A percentile compares a stretch with the other conserved stretches of the same genome.
Conservation (phyloP, 2,797 vertebrate genomes). For the Tangara arthus region DNA sequence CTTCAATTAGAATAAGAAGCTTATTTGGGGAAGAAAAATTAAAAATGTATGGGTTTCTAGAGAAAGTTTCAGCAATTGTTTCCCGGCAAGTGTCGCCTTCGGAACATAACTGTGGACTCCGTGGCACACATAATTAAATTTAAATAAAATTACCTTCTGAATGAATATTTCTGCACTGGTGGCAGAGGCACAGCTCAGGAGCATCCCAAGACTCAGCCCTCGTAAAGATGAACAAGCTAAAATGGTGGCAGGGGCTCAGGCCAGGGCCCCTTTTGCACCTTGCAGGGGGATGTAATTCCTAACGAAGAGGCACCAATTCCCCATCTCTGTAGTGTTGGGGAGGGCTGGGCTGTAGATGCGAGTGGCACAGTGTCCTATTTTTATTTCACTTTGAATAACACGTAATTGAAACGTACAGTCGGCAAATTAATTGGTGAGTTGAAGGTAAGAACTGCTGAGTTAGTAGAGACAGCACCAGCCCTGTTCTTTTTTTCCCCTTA, state of each 20-base stretch:
- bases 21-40: slow-evolving; percentile 66
- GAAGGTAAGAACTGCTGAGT: slow-evolving; percentile 56
- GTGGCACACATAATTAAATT: neutral
- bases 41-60: slow-evolving; percentile 57
- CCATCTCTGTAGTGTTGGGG: neutral
- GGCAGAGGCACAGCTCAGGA: neutral
- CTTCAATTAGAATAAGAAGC: slow-evolving; percentile 73
- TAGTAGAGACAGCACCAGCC: slow-evolving; percentile 19
- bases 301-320: neutral
- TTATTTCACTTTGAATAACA: neutral
- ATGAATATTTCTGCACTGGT: neutral
- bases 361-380: neutral
- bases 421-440: slow-evolving; percentile 35
- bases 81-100: neutral
- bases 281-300: neutral
- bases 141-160: slow-evolving; percentile 22
- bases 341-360: neutral
- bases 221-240: neutral
- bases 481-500: neutral
- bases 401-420: slow-evolving; percentile 1
- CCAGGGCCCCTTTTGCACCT: neutral
- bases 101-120: neutral
- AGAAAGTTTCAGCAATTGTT: slow-evolving; percentile 62
- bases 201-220: neutral
- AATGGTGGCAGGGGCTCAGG: neutral